Percentiles rank a stretch among this genome's conserved stretches.
These are phyloP conservation scores for Smutsia temminckii DNA, from an alignment of 2,797 vertebrate genomes.

Conservation along the genomic window DNA sequence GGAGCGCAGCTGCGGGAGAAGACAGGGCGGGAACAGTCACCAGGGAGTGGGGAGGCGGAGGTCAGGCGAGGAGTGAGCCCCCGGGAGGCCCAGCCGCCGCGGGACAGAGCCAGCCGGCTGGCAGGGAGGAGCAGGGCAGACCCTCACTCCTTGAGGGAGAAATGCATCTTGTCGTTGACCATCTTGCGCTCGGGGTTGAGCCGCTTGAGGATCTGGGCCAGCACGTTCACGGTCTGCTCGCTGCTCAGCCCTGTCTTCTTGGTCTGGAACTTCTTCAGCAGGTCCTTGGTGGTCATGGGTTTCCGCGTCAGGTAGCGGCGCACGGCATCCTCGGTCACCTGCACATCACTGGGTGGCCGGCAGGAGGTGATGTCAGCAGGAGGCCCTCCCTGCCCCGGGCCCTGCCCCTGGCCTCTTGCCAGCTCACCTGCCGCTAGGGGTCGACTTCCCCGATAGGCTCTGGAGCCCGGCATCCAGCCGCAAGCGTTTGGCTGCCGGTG, in stretches of 20 bases:
- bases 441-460: conserved; percentile 91
- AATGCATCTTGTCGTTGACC: conserved; percentile 96
- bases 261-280: conserved; percentile 97
- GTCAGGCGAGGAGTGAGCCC: too few relatives aligned
- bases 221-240: conserved; percentile 95
- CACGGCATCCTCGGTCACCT: conserved; percentile 94
- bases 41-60: too few relatives aligned
- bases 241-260: conserved; percentile 96
- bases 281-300: conserved; percentile 97
- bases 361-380: neutral
- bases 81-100: too few relatives aligned
- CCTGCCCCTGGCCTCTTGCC: rapidly evolving
- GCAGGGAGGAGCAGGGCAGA: rapidly evolving
- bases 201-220: conserved; percentile 95
- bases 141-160: conserved; percentile 93
- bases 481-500: conserved; percentile 90
- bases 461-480: conserved; percentile 91
- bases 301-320: conserved; percentile 94
- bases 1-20: neutral
- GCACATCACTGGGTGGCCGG: conserved; percentile 88
- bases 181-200: conserved; percentile 95
- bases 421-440: conserved; percentile 90
- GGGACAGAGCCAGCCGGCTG: neutral
- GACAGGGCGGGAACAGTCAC: neutral
- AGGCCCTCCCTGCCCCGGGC: rapidly evolving